Percentiles rank a stretch among this genome's conserved stretches.
Conservation (phyloP, 1,140 invertebrate genomes). For the Procambarus virginalis region DNA sequence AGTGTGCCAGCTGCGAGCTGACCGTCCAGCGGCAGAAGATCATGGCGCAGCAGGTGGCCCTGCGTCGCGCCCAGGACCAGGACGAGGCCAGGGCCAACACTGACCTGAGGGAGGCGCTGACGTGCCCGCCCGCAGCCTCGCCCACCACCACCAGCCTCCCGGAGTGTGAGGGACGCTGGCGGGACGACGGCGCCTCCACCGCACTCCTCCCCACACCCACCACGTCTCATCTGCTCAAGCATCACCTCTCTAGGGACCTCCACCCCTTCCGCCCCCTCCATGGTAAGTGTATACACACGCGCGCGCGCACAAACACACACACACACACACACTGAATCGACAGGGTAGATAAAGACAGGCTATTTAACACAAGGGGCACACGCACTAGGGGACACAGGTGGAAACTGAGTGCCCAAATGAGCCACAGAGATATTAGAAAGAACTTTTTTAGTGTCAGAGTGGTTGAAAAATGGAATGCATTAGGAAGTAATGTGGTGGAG, state of each 20-base stretch:
- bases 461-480: too few species aligned
- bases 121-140: not conserved
- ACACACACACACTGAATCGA: too few species aligned
- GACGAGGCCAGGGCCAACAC: slow-evolving; percentile 9
- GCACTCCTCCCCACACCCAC: not conserved
- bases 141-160: too few species aligned
- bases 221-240: not conserved
- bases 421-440: too few species aligned
- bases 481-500: too few species aligned
- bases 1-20: slow-evolving; percentile 35
- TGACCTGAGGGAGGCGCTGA: not conserved
- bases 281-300: not conserved
- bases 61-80: slow-evolving; percentile 34
- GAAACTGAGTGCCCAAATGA: too few species aligned
- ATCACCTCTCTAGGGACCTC: not conserved
- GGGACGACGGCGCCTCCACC: not conserved
- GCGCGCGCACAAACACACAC: too few species aligned
- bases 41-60: slow-evolving; percentile 51
- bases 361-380: too few species aligned
- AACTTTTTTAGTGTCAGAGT: too few species aligned
- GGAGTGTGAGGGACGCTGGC: not conserved
- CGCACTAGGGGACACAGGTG: too few species aligned
- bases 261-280: not conserved
- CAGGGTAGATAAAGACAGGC: too few species aligned
- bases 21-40: slow-evolving; percentile 41